Evolutionary conservation across 2,888 invertebrate genomes (phyloP).

Genomic region (Agonopterix subpropinquella): DNA sequence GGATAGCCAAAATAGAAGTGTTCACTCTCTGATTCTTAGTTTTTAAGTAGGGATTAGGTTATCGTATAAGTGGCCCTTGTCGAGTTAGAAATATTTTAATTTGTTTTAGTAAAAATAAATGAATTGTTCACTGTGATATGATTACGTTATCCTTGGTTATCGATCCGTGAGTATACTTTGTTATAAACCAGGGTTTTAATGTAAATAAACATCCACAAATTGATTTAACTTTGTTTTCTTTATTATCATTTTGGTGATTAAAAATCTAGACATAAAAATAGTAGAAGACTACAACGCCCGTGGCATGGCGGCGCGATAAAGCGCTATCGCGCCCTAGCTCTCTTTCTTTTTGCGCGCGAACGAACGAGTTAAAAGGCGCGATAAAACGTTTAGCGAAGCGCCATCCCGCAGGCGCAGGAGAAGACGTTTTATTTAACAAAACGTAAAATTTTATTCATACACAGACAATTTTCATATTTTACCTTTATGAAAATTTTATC

Average conservation of each 20-base stretch:
- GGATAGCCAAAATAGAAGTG: conserved; percentile 47
- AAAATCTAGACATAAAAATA: too few relatives aligned
- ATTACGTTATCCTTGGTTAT: conserved; percentile 44
- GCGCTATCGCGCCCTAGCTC: too few relatives aligned
- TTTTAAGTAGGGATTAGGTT: conserved; percentile 1
- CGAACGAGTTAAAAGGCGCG: too few relatives aligned
- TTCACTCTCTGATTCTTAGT: conserved; percentile 17
- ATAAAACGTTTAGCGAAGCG: too few relatives aligned
- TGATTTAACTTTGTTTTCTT: conserved; percentile 25
- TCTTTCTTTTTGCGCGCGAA: too few relatives aligned
- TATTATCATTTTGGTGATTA: conserved; percentile 8
- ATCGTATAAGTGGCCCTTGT: conserved; percentile 3
- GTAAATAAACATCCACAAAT: conserved; percentile 60
- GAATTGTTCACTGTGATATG: conserved; percentile 64
- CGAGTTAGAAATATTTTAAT: conserved; percentile 3
- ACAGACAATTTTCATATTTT: too few relatives aligned
- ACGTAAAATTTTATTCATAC: too few relatives aligned
- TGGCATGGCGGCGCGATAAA: too few relatives aligned
- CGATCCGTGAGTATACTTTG: conserved; percentile 23
- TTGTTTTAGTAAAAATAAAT: conserved; percentile 29
- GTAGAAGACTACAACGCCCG: too few relatives aligned
- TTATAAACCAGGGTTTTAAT: conserved; percentile 28
- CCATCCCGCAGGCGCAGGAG: too few relatives aligned
- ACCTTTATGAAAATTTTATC: too few relatives aligned
- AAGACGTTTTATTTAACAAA: too few relatives aligned